Evolutionary conservation across 1,140 invertebrate species (phyloP).

Genomic region (Gryllus bimaculatus): DNA sequence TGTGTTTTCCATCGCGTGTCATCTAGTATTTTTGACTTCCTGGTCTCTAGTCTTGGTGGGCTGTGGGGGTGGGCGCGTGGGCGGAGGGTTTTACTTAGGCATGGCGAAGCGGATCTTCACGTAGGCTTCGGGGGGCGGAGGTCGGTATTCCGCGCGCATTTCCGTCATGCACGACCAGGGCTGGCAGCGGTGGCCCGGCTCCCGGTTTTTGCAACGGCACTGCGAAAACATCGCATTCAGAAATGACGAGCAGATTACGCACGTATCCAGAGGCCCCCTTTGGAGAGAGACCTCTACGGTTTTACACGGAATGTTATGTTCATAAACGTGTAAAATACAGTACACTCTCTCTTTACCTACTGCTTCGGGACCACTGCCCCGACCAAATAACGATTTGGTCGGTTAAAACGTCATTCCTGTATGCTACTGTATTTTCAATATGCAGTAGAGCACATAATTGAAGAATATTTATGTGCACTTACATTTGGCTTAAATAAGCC

Average conservation of each 20-base stretch:
- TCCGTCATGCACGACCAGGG: neutral
- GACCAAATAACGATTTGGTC: too few species aligned
- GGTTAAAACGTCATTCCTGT: too few species aligned
- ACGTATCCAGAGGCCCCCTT: neutral
- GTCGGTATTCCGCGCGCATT: neutral
- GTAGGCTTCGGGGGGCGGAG: neutral
- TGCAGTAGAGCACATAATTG: too few species aligned
- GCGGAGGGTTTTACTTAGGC: neutral
- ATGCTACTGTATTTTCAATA: too few species aligned
- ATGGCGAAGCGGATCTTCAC: neutral
- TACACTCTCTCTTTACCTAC: neutral
- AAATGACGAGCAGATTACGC: neutral
- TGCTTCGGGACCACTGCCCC: too few species aligned
- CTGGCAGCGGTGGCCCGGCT: neutral
- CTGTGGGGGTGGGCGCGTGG: neutral
- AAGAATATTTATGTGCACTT: too few species aligned
- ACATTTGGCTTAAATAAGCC: too few species aligned
- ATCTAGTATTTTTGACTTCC: neutral
- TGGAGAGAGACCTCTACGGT: neutral
- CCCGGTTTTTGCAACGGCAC: too few species aligned
- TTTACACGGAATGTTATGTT: neutral
- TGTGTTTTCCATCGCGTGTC: neutral
- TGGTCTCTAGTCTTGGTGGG: neutral
- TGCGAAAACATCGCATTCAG: neutral
- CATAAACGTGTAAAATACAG: neutral